These are phyloP conservation scores for Corapipo altera DNA, from an alignment of 2,113 vertebrate genomes.

Conservation along the genomic window DNA sequence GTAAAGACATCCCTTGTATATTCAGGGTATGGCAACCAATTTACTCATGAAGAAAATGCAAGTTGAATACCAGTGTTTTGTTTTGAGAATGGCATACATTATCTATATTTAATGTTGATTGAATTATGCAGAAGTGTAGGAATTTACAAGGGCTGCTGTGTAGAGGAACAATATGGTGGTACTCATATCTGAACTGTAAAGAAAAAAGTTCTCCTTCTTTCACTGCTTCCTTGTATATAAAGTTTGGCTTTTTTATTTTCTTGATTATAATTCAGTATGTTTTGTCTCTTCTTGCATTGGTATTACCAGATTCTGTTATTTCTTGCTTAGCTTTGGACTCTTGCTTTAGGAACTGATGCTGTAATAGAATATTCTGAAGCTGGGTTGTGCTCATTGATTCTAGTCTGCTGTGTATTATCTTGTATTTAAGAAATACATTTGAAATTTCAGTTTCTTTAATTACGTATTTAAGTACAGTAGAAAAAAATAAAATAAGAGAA, in stretches of 20 bases:
- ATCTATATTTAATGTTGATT: not conserved
- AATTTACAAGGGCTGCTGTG: not conserved
- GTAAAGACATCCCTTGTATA: constrained; percentile 95
- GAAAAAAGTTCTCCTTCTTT: not conserved
- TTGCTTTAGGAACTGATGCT: not conserved
- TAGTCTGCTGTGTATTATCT: not conserved
- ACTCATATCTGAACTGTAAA: not conserved
- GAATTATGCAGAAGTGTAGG: not conserved
- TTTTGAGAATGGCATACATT: not conserved
- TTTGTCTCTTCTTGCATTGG: not conserved
- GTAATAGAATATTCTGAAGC: not conserved
- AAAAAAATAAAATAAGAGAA: not conserved
- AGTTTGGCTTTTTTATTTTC: not conserved
- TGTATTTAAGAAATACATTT: not conserved
- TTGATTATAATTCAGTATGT: not conserved
- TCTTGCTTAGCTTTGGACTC: not conserved
- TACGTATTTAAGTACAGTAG: not conserved
- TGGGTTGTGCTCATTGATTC: not conserved
- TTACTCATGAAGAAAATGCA: not conserved
- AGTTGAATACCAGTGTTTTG: not conserved
- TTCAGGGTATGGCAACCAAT: constrained; percentile 84
- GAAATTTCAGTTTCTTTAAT: not conserved
- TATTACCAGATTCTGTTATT: not conserved
- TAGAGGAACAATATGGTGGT: not conserved
- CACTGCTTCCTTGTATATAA: not conserved